Percentiles rank a stretch among this genome's conserved stretches.
Conservation (phyloP, 2,113 vertebrate species). For the Platysternon megacephalum region DNA sequence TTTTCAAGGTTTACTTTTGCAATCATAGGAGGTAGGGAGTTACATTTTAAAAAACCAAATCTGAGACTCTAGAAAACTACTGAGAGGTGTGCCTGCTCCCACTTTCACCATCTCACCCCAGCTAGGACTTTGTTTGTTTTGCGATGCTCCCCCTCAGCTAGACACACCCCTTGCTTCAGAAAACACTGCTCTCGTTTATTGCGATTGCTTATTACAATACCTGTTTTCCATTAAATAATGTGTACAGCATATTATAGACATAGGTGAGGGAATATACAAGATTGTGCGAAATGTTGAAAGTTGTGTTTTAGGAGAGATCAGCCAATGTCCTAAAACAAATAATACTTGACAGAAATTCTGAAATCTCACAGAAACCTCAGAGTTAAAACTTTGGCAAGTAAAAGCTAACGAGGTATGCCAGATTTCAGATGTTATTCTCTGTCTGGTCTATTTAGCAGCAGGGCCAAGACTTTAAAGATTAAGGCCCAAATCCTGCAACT, state of each 20-base stretch:
- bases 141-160: too few relatives aligned
- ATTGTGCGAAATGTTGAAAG: neutral
- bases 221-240: neutral
- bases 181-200: neutral
- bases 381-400: neutral
- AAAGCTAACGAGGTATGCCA: neutral
- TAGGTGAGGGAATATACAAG: neutral
- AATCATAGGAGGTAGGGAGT: neutral
- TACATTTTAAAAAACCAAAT: neutral
- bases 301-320: neutral
- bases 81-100: neutral
- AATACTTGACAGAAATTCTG: neutral
- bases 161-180: neutral
- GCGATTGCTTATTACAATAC: neutral
- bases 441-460: neutral
- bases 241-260: neutral
- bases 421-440: neutral
- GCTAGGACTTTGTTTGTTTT: neutral
- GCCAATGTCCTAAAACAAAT: neutral
- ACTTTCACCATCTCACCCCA: neutral
- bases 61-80: neutral
- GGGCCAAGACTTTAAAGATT: neutral
- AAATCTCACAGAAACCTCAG: neutral
- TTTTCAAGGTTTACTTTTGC: neutral
- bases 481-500: neutral